Base-by-base conservation (phyloP, 1,140 invertebrate species). In the Anthonomus grandis region DNA sequence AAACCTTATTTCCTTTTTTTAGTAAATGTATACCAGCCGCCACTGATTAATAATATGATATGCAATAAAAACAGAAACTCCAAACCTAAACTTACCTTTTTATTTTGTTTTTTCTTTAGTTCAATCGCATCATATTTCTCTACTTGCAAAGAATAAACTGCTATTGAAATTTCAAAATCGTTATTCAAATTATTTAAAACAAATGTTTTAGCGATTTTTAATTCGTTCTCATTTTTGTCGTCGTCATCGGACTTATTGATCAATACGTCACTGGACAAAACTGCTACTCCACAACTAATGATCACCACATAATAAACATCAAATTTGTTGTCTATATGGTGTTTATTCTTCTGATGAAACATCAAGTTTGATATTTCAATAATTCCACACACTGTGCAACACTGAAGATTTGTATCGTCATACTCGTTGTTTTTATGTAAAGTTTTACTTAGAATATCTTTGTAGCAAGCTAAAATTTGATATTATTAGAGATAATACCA, bases 151-250 rank as follows among this genome's bases (percentile, higher is more conserved):
- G 52, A 60, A 49, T 68, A 70, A 36, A 75, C 39, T 2, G 54
- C 57, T 1, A 75, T 36, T 10, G 47, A 47, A 1, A 74, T 63
- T 37, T 64, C 66, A 57, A 74, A 75, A 59, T 75, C 66, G 1
- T 67, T 65, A 13, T 18, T 52, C 8, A 77, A 54, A 8, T 70
- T 55, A 3, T 58, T 47, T 19, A 76, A 62, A 0, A 27, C 12
- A 17, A 75, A 52, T n/a, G 54, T 13, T 12, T 65, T 68, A 3
- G 64, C 44, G 17, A 74, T 63, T 17, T 52, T 36, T 2, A 76
- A 54, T 8, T 61, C 60, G 37, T 31, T 64, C n/a, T n/a, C n/a
- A n/a, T n/a, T n/a, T n/a, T n/a, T n/a, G n/a, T n/a, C n/a, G n/a
- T n/a, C n/a, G n/a, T n/a, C n/a, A n/a, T n/a, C n/a, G n/a, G n/a